Conservation (phyloP, 2,888 invertebrate species). For the Lepidonotus clava region DNA sequence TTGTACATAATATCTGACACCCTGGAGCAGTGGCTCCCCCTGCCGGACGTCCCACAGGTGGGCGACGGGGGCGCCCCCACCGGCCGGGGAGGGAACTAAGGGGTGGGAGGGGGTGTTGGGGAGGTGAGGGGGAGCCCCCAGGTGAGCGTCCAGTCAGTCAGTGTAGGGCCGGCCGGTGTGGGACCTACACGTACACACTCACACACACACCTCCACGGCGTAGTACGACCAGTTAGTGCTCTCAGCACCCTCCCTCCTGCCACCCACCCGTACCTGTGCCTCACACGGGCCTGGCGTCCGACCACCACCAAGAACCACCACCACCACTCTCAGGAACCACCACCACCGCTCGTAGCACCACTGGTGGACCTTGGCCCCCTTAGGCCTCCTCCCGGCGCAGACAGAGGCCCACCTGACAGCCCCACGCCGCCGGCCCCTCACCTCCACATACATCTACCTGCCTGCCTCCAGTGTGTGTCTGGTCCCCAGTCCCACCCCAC, state of each 20-base stretch:
- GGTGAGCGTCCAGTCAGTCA: background rate
- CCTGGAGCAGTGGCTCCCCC: conserved; percentile 16
- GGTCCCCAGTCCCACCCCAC: no score
- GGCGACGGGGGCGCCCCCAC: conserved; percentile 9
- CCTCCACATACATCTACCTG: no score
- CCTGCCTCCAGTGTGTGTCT: no score
- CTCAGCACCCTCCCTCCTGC: no score
- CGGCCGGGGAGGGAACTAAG: background rate
- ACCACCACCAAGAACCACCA: background rate
- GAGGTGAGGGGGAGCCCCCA: background rate
- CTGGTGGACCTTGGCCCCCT: no score
- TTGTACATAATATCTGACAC: no score
- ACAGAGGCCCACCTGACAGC: no score
- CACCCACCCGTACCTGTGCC: background rate
- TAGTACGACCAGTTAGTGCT: no score
- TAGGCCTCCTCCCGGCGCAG: no score
- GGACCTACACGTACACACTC: background rate
- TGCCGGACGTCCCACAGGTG: background rate
- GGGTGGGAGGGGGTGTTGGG: background rate
- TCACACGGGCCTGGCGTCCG: background rate
- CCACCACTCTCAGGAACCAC: no score
- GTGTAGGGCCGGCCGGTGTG: no score
- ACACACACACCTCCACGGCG: background rate
- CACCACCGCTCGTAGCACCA: background rate
- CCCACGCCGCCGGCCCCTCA: no score